Evolutionary conservation across 2,888 invertebrate species (phyloP), one percentile per base, ranked within the genome.

Genomic region (Tetranychus piercei): DNA sequence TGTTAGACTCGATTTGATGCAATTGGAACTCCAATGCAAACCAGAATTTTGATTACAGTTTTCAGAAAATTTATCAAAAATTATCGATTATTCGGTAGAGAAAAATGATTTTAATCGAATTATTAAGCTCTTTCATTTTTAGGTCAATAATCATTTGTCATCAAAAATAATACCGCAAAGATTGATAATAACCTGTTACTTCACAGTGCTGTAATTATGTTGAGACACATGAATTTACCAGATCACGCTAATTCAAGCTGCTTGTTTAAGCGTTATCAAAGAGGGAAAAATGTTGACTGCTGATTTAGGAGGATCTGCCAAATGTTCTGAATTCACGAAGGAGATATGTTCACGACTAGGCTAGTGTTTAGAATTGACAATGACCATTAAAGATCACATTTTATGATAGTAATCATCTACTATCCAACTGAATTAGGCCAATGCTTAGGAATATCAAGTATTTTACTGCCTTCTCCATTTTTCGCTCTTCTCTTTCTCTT

Each of bases 161-260:
- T n/a, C n/a, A n/a, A n/a, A n/a, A n/a, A n/a, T n/a, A n/a, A n/a
- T n/a, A n/a, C n/a, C n/a, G n/a, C n/a, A n/a, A n/a, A n/a, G n/a
- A n/a, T n/a, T n/a, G n/a, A n/a, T n/a, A n/a, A n/a, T n/a, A n/a
- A n/a, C n/a, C n/a, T n/a, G n/a, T n/a, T 99, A 44, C 86, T 99
- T 22, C 86, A 99, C 3, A 97, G 96, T 6, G 90, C 94, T 15
- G 94, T 96, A 72, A 99, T 99, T 99, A 99, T 99, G 99, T 85
- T 99, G 77, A 87, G 94, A 78, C 89, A 97, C 82, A 90, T 99
- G 89, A 88, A 90, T 76, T 84, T 96, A 67, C 87, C 86, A 78
- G 84, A 87, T 0, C 86, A 92, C 80, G 96, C 92, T 0, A 87
- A 87, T 97, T 77, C 89, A 95, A 82, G 83, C 82, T 64, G 90